These are phyloP conservation scores for Epizoanthus stellaris DNA, from an alignment of 92 coral and sea anemone genomes.

Conservation along the genomic window DNA sequence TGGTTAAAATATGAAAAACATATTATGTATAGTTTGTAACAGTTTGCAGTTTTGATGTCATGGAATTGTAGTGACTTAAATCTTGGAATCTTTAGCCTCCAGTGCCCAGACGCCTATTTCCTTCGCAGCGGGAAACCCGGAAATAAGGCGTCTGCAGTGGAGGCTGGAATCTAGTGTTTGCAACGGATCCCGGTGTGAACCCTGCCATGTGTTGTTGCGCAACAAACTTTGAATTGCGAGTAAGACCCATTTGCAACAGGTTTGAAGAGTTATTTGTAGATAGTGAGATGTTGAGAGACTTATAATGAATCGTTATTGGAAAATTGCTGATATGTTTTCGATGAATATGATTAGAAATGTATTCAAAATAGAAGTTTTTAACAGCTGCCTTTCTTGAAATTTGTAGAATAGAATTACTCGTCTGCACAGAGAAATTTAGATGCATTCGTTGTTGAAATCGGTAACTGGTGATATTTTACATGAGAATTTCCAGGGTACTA, in stretches of 20 bases:
- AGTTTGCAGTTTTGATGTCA: too few species aligned
- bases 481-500: too few species aligned
- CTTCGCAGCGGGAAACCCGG: too few species aligned
- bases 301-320: neutral
- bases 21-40: too few species aligned
- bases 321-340: neutral
- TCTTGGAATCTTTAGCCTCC: too few species aligned
- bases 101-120: too few species aligned
- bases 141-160: neutral
- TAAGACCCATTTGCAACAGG: neutral
- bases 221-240: neutral
- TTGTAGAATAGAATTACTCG: neutral
- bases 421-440: neutral
- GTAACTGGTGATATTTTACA: too few species aligned
- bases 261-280: neutral
- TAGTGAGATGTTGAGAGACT: neutral
- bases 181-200: neutral
- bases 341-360: neutral
- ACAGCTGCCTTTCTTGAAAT: neutral
- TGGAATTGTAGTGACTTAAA: too few species aligned
- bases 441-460: neutral
- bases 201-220: neutral
- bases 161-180: neutral
- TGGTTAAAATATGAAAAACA: too few species aligned
- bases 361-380: neutral